A percentile compares a stretch with the other conserved stretches of the same genome.
Evolutionary conservation across 2,113 vertebrate genomes (phyloP).

Genomic region (Tachysurus vachellii): DNA sequence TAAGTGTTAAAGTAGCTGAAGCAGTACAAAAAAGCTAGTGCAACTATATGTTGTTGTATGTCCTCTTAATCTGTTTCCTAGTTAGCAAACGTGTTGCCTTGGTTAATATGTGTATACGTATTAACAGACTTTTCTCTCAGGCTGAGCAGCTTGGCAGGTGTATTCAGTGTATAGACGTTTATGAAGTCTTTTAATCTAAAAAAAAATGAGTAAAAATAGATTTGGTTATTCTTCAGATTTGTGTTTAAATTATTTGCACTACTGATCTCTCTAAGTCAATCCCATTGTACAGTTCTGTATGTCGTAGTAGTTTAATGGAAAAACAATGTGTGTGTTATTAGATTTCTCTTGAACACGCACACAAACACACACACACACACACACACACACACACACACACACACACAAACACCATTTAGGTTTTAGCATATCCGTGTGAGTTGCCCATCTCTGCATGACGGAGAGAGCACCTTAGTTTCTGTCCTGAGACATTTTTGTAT

Average conservation of each 20-base stretch:
- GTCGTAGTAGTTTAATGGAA: neutral
- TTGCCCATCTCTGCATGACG: neutral
- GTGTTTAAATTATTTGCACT: neutral
- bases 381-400: neutral
- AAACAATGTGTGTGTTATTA: neutral
- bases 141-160: neutral
- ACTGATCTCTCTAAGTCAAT: neutral
- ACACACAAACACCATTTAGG: neutral
- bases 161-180: neutral
- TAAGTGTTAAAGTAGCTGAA: neutral
- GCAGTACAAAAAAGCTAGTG: neutral
- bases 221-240: neutral
- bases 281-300: too few relatives aligned
- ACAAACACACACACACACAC: neutral
- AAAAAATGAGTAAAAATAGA: neutral
- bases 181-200: neutral
- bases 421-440: slow-evolving; percentile 4
- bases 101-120: neutral
- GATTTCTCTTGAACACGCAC: neutral
- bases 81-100: neutral
- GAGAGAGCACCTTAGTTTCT: neutral
- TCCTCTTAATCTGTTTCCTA: neutral
- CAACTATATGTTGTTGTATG: neutral
- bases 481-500: neutral
- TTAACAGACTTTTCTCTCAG: neutral